phyloP scores from a whole-genome alignment of 2,888 invertebrate genomes.

The Cylloceria caligata region DNA sequence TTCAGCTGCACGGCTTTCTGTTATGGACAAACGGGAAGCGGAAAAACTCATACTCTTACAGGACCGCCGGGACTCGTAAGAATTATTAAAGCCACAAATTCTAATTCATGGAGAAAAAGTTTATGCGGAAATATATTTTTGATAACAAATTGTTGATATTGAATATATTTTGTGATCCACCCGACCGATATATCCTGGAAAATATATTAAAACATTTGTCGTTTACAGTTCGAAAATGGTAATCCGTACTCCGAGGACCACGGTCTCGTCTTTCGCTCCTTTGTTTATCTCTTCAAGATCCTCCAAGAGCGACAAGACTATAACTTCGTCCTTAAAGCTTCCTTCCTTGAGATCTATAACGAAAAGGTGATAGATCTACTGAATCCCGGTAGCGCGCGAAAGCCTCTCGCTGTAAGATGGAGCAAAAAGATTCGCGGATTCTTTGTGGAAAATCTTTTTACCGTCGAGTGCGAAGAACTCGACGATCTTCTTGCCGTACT shows the following conservation, averaged over 20 bases:
- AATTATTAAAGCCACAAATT: slow-evolving; percentile 47
- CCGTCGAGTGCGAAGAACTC: slow-evolving; percentile 96
- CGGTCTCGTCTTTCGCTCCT: slow-evolving; percentile 95
- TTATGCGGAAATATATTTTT: background rate
- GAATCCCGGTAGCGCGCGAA: slow-evolving; percentile 93
- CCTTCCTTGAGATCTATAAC: slow-evolving; percentile 98
- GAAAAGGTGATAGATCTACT: slow-evolving; percentile 98
- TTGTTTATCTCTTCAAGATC: slow-evolving; percentile 94
- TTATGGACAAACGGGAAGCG: slow-evolving; percentile 98
- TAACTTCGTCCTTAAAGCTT: slow-evolving; percentile 95
- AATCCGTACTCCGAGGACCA: slow-evolving; percentile 91
- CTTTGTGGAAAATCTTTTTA: slow-evolving; percentile 98
- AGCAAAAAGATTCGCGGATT: slow-evolving; percentile 96
- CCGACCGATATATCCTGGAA: no score
- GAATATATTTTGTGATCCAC: no score
- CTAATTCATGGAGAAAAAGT: no score
- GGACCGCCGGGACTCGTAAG: slow-evolving; percentile 94
- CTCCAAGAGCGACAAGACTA: slow-evolving; percentile 91
- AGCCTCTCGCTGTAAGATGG: slow-evolving; percentile 96
- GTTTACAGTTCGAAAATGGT: slow-evolving; percentile 87
- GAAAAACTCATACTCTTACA: slow-evolving; percentile 97
- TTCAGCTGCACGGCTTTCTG: slow-evolving; percentile 98
- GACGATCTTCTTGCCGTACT: slow-evolving; percentile 97
- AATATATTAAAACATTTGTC: no score
- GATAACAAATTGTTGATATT: background rate